Conservation (phyloP, 2,888 invertebrate genomes). For the Heliconius ethilla region DNA sequence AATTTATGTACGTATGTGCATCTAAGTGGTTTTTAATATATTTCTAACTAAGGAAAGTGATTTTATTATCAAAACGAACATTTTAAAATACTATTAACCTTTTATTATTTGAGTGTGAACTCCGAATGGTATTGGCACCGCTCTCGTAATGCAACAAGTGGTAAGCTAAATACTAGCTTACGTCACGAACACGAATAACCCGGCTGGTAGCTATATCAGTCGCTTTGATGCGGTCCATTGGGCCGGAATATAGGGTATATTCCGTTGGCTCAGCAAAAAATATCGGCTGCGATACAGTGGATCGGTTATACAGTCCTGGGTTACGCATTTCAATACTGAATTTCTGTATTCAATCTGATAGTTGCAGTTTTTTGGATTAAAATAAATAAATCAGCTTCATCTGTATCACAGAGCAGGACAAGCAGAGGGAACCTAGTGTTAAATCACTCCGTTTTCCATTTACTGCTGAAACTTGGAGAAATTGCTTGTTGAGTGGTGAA, state of each 20-base stretch:
- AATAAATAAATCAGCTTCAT: background rate
- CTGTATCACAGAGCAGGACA: too few species aligned
- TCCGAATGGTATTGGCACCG: constrained; percentile 20
- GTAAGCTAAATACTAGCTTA: constrained; percentile 33
- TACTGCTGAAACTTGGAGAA: too few species aligned
- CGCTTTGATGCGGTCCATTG: constrained; percentile 52
- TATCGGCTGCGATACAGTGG: constrained; percentile 27
- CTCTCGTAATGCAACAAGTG: constrained; percentile 31
- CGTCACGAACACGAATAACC: constrained; percentile 45
- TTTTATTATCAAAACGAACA: background rate
- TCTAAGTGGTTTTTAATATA: background rate
- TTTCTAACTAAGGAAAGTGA: background rate
- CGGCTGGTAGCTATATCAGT: constrained; percentile 41
- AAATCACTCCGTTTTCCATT: too few species aligned
- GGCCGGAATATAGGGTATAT: constrained; percentile 44
- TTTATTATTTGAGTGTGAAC: constrained; percentile 5
- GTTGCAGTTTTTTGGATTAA: background rate
- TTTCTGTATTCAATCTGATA: background rate
- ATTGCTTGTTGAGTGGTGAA: too few species aligned
- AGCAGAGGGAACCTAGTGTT: too few species aligned
- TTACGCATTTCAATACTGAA: constrained; percentile 26
- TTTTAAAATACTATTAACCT: background rate
- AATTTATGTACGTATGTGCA: background rate
- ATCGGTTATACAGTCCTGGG: constrained; percentile 38
- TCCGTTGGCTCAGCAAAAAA: constrained; percentile 46